Conservation (phyloP, 2,888 invertebrate species). For the Leuctra nigra region DNA sequence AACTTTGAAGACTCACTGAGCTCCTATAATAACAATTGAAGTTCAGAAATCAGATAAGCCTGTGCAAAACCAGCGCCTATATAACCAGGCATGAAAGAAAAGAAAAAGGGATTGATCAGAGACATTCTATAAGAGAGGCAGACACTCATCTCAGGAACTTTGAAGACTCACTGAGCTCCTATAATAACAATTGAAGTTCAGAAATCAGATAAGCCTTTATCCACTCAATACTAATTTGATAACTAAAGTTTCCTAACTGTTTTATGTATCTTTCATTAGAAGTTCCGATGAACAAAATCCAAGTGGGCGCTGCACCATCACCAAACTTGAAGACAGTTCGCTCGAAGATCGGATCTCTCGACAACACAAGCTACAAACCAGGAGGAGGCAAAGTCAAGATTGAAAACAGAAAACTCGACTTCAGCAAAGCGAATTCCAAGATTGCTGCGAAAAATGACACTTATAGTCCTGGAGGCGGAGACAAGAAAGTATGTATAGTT, state of each 20-base stretch:
- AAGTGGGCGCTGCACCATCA: conserved; percentile 86
- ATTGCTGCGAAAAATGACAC: conserved; percentile 88
- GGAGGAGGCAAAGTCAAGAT: conserved; percentile 85
- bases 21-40: no score
- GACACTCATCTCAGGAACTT: no score
- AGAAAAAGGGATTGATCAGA: no score
- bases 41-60: no score
- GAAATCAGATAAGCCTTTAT: conserved; percentile 17
- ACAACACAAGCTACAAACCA: conserved; percentile 84
- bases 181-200: no score
- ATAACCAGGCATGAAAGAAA: no score
- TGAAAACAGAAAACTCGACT: conserved; percentile 78
- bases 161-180: no score
- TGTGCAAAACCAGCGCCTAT: no score
- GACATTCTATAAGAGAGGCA: no score
- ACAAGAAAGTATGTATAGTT: conserved; percentile 73
- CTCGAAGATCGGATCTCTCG: conserved; percentile 87
- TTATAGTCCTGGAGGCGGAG: conserved; percentile 80
- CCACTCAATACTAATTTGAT: no score
- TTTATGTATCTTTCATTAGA: conserved; percentile 45
- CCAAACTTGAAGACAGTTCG: conserved; percentile 87
- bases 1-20: no score
- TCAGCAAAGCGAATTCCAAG: conserved; percentile 74
- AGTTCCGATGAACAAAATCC: conserved; percentile 89
- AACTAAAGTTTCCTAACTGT: no score